Conservation (phyloP, 2,797 vertebrate species). For the Myotis myotis region DNA sequence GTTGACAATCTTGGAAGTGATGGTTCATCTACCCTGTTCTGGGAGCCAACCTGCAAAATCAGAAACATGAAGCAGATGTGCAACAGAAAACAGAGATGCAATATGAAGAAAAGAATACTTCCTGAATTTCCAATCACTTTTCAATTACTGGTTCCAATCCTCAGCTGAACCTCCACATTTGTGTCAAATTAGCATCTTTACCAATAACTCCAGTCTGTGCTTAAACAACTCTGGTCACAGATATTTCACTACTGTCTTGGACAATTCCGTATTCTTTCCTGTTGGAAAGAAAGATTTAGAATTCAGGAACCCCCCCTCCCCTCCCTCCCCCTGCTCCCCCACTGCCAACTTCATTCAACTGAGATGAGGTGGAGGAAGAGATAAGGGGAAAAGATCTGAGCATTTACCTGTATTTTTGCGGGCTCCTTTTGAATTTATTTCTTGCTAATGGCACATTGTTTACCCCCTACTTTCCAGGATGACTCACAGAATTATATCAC, state of each 20-base stretch:
- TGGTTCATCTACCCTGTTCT: not conserved
- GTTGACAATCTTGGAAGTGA: not conserved
- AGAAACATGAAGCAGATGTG: not conserved
- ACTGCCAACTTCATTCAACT: not conserved
- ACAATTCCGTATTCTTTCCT: not conserved
- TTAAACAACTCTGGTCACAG: not conserved
- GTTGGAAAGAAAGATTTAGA: not conserved
- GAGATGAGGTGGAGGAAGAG: not conserved
- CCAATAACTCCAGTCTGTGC: not conserved
- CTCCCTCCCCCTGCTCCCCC: rapidly evolving
- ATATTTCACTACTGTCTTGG: not conserved
- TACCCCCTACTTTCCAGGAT: not conserved
- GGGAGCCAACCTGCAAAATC: not conserved
- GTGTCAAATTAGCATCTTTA: not conserved
- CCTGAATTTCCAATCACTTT: not conserved
- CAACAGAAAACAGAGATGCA: not conserved
- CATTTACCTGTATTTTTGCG: not conserved
- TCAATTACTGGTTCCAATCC: not conserved
- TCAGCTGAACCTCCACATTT: not conserved
- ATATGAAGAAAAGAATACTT: not conserved
- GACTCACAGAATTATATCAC: not conserved
- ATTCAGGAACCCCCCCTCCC: not conserved
- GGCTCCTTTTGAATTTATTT: conserved; percentile 32
- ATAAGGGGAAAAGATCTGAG: not conserved
- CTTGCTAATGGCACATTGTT: not conserved